These are phyloP conservation scores for Pyralis farinalis DNA, from an alignment of 2,888 invertebrate species.

Conservation along the genomic window DNA sequence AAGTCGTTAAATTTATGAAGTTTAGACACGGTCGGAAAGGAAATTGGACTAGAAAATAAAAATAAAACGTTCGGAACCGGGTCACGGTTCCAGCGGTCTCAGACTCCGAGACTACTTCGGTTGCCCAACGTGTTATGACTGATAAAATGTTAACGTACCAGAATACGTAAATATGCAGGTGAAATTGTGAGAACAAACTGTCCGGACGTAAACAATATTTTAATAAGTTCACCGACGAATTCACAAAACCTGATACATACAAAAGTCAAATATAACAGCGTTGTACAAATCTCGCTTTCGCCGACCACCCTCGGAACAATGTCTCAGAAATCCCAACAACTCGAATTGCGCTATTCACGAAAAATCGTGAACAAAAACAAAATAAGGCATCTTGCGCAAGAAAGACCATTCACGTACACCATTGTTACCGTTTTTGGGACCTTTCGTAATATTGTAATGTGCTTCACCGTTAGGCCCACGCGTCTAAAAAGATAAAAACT, in stretches of 20 bases:
- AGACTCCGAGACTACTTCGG: slow-evolving; percentile 36
- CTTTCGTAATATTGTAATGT: slow-evolving; percentile 53
- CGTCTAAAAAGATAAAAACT: slow-evolving; percentile 56
- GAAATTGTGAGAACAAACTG: slow-evolving; percentile 20
- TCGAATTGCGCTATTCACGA: slow-evolving; percentile 53
- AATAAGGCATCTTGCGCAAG: slow-evolving; percentile 64
- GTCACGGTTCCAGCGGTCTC: slow-evolving; percentile 57
- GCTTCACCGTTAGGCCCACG: slow-evolving; percentile 63
- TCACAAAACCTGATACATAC: slow-evolving; percentile 6
- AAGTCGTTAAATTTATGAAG: slow-evolving; percentile 58
- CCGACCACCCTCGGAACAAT: slow-evolving; percentile 65
- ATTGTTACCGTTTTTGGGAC: slow-evolving; percentile 61
- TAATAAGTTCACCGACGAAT: neutral
- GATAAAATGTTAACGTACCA: slow-evolving; percentile 27
- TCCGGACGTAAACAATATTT: neutral
- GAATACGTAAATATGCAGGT: slow-evolving; percentile 21
- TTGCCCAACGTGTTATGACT: slow-evolving; percentile 41
- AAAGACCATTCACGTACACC: slow-evolving; percentile 59
- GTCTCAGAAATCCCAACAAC: slow-evolving; percentile 43
- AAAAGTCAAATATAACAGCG: neutral
- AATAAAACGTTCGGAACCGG: slow-evolving; percentile 47
- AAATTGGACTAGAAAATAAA: slow-evolving; percentile 69
- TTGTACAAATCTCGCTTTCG: slow-evolving; percentile 50
- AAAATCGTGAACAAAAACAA: slow-evolving; percentile 64
- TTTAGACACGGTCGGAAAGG: slow-evolving; percentile 60